Percentiles rank a stretch among this genome's conserved stretches.
Evolutionary conservation across 2,113 vertebrate genomes (phyloP).

Genomic region (Microtus richardsoni): DNA sequence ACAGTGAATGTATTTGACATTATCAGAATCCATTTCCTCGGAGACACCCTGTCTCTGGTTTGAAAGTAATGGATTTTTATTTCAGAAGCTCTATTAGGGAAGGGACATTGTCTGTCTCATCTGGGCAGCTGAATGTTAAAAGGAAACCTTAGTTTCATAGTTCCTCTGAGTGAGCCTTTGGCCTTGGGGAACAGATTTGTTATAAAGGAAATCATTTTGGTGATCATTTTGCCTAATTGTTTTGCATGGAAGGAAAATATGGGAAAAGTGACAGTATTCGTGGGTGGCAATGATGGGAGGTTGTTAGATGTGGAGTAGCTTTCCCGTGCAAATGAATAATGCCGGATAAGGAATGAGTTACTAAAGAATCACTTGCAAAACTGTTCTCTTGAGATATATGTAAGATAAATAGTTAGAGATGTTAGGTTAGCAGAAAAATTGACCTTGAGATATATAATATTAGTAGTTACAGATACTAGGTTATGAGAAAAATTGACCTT

Average conservation of each 20-base stretch:
- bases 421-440: not conserved
- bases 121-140: constrained; percentile 41
- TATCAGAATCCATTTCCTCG: constrained; percentile 65
- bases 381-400: not conserved
- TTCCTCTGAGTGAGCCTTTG: not conserved
- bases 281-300: not conserved
- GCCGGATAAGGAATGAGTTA: not conserved
- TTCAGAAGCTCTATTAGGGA: constrained; percentile 46
- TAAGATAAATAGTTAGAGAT: constrained; percentile 1
- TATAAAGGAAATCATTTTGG: constrained; percentile 13
- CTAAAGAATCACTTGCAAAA: not conserved
- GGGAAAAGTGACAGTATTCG: not conserved
- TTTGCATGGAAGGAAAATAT: constrained; percentile 27
- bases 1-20: constrained; percentile 37
- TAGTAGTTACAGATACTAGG: not conserved
- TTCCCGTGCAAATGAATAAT: not conserved
- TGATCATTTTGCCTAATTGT: not conserved
- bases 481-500: constrained; percentile 21
- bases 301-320: not conserved
- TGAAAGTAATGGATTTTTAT: constrained; percentile 63
- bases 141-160: constrained; percentile 44
- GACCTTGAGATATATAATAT: constrained; percentile 11
- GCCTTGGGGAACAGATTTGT: not conserved
- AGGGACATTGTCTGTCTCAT: not conserved
- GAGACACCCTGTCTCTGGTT: constrained; percentile 29